Evolutionary conservation across 2,888 invertebrate species (phyloP).

Genomic region (Troilus luridus): DNA sequence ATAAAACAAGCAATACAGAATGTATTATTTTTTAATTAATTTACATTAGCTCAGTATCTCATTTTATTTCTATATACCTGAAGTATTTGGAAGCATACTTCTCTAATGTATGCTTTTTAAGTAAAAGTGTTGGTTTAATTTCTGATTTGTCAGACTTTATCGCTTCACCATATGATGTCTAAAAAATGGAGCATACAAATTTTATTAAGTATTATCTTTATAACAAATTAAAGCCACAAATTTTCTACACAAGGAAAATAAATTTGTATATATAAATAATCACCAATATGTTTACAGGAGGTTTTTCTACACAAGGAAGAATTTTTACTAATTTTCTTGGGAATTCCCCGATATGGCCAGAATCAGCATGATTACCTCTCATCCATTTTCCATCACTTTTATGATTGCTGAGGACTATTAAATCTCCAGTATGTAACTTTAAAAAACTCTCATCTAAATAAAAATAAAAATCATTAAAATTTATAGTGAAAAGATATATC

Average conservation of each 20-base stretch:
- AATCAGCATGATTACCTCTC: constrained; percentile 72
- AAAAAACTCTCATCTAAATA: constrained; percentile 70
- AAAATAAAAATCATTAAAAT: neutral
- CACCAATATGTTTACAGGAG: constrained; percentile 68
- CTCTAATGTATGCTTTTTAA: constrained; percentile 86
- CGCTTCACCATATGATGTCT: constrained; percentile 62
- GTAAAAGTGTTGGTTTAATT: constrained; percentile 71
- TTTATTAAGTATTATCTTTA: neutral
- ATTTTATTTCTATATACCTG: constrained; percentile 69
- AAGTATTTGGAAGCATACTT: constrained; percentile 89
- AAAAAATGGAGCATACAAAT: neutral
- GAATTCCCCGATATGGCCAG: constrained; percentile 52
- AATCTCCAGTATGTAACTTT: constrained; percentile 79
- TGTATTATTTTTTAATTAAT: neutral
- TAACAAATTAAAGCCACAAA: neutral
- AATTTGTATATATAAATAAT: neutral
- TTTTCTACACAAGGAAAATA: too few relatives aligned
- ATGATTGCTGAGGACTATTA: constrained; percentile 82
- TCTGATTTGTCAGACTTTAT: neutral
- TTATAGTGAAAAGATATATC: neutral
- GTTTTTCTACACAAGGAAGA: constrained; percentile 84
- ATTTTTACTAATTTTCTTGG: constrained; percentile 69
- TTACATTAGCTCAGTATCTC: neutral
- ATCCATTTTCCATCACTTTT: constrained; percentile 81
- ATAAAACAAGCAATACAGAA: neutral